These are phyloP conservation scores for Scolopax mira DNA, from an alignment of 2,113 vertebrate species.

Conservation along the genomic window DNA sequence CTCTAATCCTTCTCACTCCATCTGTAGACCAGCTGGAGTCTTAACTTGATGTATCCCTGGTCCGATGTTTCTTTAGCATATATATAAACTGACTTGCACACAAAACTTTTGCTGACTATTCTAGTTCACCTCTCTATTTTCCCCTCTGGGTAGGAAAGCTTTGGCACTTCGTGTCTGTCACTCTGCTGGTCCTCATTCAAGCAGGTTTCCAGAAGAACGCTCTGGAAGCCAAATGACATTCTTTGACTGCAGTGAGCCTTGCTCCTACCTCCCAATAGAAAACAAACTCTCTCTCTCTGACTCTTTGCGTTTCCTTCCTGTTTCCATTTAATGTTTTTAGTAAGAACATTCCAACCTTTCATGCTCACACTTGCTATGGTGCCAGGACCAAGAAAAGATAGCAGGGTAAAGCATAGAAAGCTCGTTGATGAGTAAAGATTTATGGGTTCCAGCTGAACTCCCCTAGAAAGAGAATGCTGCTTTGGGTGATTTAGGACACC, in stretches of 20 bases:
- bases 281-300: background rate
- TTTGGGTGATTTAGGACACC: background rate
- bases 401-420: background rate
- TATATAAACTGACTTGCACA: background rate
- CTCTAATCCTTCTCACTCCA: constrained; percentile 25
- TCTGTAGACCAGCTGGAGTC: constrained; percentile 36
- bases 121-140: background rate
- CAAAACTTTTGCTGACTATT: background rate
- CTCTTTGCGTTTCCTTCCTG: background rate
- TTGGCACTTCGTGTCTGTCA: background rate
- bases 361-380: background rate
- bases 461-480: background rate
- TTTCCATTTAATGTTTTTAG: background rate
- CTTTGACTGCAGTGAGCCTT: background rate
- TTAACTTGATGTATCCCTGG: background rate
- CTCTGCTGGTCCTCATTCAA: background rate
- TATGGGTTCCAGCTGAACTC: background rate
- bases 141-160: background rate
- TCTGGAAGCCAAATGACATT: background rate
- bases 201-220: background rate
- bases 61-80: background rate
- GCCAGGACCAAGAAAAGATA: background rate
- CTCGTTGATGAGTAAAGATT: background rate
- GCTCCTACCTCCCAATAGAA: background rate
- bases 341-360: background rate